Evolutionary conservation across 2,113 vertebrate genomes (phyloP), one percentile per base, ranked within the genome.

Genomic region (Petromus typicus): DNA sequence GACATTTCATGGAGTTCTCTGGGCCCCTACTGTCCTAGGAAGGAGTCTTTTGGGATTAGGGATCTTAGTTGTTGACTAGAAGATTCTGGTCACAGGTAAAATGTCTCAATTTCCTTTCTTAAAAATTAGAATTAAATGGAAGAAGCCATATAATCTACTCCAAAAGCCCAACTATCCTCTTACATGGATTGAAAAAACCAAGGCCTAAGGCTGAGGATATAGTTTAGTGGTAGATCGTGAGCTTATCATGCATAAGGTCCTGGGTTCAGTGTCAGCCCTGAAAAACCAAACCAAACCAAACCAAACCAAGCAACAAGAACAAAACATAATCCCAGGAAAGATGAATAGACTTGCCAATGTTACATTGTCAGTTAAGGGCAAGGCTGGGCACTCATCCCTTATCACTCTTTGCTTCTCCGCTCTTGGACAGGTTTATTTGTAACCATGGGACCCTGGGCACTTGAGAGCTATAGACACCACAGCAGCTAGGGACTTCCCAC

Each of bases 401-500:
- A 3, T 63, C 3, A n/a, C 14, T 48, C 3, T 9, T 17, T 22
- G n/a, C 13, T 51, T 43, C 25, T 83, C 56, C 45, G 56, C 25
- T 56, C 18, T 40, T 73, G 27, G 34, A 34, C 4, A 11, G 82
- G 81, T 34, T 18, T 8, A 20, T 56, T 64, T 57, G 32, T 17
- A 89, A 51, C 32, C 81, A 32, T 2, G 37, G 23, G 37, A 85
- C n/a, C 73, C 73, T n/a, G 82, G 76, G 32, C 45, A 17, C 85
- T 48, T 73, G 51, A n/a, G n/a, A 57, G 66, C 66, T 64, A 13
- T 30, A 56, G 85, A 57, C 34, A 40, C 1, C 4, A 16, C 20
- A 23, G 18, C 34, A 82, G 89, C 73, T 86, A 90, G 88, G 90
- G 63, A 73, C 94, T 93, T 88, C 85, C 87, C 93, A 87, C 79